Base-by-base conservation (phyloP, 2,113 vertebrate genomes). In the Oncorhynchus clarkii region DNA sequence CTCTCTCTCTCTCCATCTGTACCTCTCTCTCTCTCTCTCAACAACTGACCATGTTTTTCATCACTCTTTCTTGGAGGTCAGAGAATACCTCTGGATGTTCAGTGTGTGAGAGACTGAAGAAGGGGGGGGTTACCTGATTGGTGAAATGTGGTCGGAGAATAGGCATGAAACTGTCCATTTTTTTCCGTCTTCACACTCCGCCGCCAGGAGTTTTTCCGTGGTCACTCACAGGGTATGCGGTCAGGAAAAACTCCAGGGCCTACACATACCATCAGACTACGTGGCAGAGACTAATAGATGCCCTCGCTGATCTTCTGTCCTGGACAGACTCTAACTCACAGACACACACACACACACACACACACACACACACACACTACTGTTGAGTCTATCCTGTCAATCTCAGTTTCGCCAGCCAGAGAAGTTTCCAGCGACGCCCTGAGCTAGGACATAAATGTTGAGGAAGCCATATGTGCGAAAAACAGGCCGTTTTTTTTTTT, bases 301-400 rank as follows among this genome's bases (percentile, higher is more conserved):
- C 18, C 54, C 20, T 20, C 20, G 4, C 16, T 57, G 54, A 57
- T 62, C 59, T n/a, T 11, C 59, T 24, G 59, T 22, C 18, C 59
- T 24, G 59, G 51, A 54, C 4, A 54, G 51, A 54, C 51, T 29
- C 48, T 31, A n/a, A 72, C 26, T 18, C 71, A 60, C 70, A 59
- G 5, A 72, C 71, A 60, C 49, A 71, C 70, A 59, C 49, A 71
- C 62, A 65, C 62, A 65, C 71, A 60, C 70, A 59, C 70, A 59
- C 5, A 72, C 70, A 59, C 49, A 71, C 70, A 59, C 49, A 71
- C 62, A 65, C 62, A 65, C 64, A 66, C 66, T 27, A 57, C 49
- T 86, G 82, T 88, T 87, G 84, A 87, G 77, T 88, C 80, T 88
- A 83, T 82, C 67, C 60, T 71, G 75, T 80, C 70, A 26, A 88